Conservation (phyloP, 2,797 vertebrate species). For the Pagetopsis macropterus region DNA sequence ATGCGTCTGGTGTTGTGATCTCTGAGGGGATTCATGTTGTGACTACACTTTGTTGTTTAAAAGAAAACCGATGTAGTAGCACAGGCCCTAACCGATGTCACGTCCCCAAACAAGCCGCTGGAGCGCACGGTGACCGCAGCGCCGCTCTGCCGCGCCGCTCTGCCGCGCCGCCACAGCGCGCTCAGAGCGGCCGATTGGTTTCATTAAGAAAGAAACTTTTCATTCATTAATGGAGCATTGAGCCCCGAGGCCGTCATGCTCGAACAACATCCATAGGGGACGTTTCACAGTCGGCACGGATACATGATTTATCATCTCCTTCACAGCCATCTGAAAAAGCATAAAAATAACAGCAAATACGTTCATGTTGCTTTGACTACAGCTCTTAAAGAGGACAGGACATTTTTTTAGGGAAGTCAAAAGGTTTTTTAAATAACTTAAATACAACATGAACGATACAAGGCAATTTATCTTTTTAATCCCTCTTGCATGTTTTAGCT, state of each 20-base stretch:
- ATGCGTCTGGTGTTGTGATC: constrained; percentile 3
- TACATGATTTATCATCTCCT: constrained; percentile 37
- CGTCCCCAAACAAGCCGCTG: constrained; percentile 25
- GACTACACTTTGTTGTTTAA: neutral
- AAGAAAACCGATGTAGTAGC: neutral
- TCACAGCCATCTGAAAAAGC: constrained; percentile 23
- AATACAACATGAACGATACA: neutral
- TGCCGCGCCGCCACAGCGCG: neutral
- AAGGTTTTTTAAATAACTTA: neutral
- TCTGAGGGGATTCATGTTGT: neutral
- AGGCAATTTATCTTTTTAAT: neutral
- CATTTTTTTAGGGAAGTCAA: neutral
- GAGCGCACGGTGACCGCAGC: constrained; percentile 38
- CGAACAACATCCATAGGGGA: constrained; percentile 28
- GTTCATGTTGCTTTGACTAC: neutral
- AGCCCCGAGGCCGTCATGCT: constrained; percentile 35
- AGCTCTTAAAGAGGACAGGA: neutral
- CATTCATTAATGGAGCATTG: constrained; percentile 41
- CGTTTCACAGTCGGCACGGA: constrained; percentile 28
- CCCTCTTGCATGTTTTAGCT: neutral
- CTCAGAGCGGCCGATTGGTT: constrained; percentile 1
- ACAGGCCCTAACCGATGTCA: constrained; percentile 22
- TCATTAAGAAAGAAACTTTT: constrained; percentile 33
- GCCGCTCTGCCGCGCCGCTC: constrained; percentile 17
- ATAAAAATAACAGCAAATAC: constrained; percentile 31